These are phyloP conservation scores for Metellina segmentata DNA, from an alignment of 2,888 invertebrate genomes.

Conservation along the genomic window DNA sequence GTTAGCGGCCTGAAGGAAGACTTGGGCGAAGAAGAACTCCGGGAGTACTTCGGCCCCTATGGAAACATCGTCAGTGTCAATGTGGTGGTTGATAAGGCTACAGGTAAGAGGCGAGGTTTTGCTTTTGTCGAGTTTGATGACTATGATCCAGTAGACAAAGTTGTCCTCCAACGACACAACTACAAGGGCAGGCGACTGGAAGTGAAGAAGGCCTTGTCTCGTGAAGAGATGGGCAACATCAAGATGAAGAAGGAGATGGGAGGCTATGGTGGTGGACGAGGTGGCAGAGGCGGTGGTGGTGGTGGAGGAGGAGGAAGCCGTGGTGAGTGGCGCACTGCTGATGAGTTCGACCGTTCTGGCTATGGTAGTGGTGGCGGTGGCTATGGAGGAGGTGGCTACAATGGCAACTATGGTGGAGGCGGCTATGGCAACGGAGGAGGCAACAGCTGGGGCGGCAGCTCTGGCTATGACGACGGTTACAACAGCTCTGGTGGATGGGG, in stretches of 20 bases:
- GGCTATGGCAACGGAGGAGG: constrained; percentile 79
- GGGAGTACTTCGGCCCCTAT: constrained; percentile 86
- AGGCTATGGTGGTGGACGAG: constrained; percentile 44
- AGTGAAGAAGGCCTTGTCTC: constrained; percentile 95
- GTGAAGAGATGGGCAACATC: constrained; percentile 88
- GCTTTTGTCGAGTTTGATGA: constrained; percentile 98
- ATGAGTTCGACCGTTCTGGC: constrained; percentile 62
- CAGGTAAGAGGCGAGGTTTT: constrained; percentile 96
- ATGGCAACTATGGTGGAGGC: constrained; percentile 22
- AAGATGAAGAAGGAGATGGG: constrained; percentile 79
- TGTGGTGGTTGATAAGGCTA: constrained; percentile 94
- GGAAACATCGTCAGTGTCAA: constrained; percentile 91
- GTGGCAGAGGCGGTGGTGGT: constrained; percentile 46
- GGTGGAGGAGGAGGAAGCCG: constrained; percentile 76
- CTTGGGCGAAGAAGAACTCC: constrained; percentile 92
- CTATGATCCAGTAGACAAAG: constrained; percentile 97
- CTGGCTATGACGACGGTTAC: constrained; percentile 9
- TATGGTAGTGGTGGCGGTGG: constrained; percentile 74
- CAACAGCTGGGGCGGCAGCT: constrained; percentile 80
- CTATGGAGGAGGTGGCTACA: constrained; percentile 22
- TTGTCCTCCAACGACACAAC: constrained; percentile 89
- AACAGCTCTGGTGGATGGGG: constrained; percentile 78
- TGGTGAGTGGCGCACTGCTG: constrained; percentile 76
- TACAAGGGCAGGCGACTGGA: constrained; percentile 92
- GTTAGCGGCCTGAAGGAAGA: constrained; percentile 96